These are phyloP conservation scores for Brenthis ino DNA, from an alignment of 2,888 invertebrate genomes.

Conservation along the genomic window DNA sequence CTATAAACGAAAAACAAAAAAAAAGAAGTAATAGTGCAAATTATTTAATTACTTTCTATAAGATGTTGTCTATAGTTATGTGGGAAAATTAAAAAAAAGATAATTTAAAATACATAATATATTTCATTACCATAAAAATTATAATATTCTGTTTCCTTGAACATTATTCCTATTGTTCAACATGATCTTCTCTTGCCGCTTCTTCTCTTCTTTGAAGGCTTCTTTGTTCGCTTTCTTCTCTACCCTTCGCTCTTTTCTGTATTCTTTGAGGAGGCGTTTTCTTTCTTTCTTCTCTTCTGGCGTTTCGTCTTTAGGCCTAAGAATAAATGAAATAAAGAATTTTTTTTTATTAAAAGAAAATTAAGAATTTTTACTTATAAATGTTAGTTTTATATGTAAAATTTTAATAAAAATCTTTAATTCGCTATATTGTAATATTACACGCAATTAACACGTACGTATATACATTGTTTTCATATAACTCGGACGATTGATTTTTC, in stretches of 20 bases:
- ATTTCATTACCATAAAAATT: conserved; percentile 31
- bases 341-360: too few species aligned
- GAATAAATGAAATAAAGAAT: conserved; percentile 31
- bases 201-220: conserved; percentile 93
- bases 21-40: too few species aligned
- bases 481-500: too few species aligned
- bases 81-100: neutral
- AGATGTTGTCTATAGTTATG: neutral
- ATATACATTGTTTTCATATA: too few species aligned
- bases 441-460: too few species aligned
- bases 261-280: conserved; percentile 90
- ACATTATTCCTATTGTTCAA: conserved; percentile 89
- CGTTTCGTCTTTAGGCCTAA: conserved; percentile 88
- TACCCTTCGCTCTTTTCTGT: conserved; percentile 88
- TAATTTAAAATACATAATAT: conserved; percentile 4
- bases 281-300: conserved; percentile 89
- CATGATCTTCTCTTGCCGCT: conserved; percentile 88
- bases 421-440: too few species aligned
- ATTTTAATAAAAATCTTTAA: too few species aligned
- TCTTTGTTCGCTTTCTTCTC: conserved; percentile 91
- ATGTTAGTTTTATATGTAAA: too few species aligned
- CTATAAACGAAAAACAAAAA: too few species aligned
- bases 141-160: conserved; percentile 87
- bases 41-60: too few species aligned
- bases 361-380: too few species aligned